These are phyloP conservation scores for Cololabis saira DNA, from an alignment of 2,113 vertebrate species.

Conservation along the genomic window DNA sequence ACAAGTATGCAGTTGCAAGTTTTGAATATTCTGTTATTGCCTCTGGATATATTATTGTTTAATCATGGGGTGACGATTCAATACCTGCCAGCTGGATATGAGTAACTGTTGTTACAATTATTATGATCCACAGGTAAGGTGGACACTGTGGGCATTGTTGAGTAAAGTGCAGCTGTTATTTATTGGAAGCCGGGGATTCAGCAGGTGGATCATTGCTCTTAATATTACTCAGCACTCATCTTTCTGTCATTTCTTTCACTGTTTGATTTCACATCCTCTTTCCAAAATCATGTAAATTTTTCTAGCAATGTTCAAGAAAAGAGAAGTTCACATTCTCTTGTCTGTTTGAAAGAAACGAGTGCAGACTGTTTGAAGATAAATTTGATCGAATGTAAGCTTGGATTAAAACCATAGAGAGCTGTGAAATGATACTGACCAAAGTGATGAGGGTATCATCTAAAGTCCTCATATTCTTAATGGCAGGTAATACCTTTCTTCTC, in stretches of 20 bases:
- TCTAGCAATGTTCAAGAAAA: neutral
- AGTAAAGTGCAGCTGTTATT: neutral
- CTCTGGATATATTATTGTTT: conserved; percentile 3
- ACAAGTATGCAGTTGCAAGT: neutral
- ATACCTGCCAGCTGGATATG: neutral
- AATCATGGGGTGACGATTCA: neutral
- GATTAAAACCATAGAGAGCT: too few relatives aligned
- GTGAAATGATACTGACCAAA: neutral
- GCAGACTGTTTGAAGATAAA: neutral
- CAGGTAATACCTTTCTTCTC: conserved; percentile 33
- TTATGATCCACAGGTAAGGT: conserved; percentile 14
- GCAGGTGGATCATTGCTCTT: neutral
- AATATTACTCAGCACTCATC: neutral
- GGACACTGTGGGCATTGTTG: conserved; percentile 15
- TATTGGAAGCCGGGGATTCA: neutral
- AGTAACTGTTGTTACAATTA: conserved; percentile 7
- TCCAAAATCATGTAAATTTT: conserved; percentile 23
- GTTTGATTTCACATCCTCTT: neutral
- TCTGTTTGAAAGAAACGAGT: neutral
- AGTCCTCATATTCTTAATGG: conserved; percentile 10
- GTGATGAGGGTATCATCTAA: conserved; percentile 19
- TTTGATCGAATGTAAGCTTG: too few relatives aligned
- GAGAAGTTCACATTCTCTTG: neutral
- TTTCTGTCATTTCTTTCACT: neutral
- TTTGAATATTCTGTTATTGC: conserved; percentile 9